Base-by-base conservation (phyloP, 2,888 invertebrate species). In the Limnephilus rhombicus region DNA sequence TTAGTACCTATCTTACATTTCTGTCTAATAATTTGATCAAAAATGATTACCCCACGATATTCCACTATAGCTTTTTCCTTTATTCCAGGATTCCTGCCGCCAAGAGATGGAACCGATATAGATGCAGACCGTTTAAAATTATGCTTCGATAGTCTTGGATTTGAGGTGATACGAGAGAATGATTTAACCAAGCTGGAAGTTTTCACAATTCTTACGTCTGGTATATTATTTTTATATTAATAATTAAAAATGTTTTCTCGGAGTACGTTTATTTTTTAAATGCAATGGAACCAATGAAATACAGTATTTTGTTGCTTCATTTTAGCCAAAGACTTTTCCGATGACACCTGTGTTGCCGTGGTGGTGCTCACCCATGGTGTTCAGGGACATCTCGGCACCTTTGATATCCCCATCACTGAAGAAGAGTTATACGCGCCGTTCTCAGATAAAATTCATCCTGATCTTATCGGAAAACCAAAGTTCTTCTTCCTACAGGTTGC, bases 401-500 rank as follows among this genome's bases (percentile, higher is more conserved):
- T 0, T 18, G 87, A 88, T 29, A 24, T 53, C 0, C 31, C 87
- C 1, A 31, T 88, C 29, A 31, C 7, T 31, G 87, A 88, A 31
- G 34, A 31, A 53, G 87, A 88, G 13, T 34, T 88, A 24, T 88
- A 13, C 31, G 3, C 11, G 0, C 15, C 13, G 31, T 34, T 88
- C 31, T 88, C 87, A 15, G 13, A 18, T 13, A 68, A 29, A n/a
- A 15, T 1, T 1, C 86, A 29, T 2, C n/a, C 86, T 41, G 86
- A 49, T 34, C 81, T 89, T 37, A 81, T n/a, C 37, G 81, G 89
- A 80, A 89, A 81, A 37, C 37, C 89, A 37, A 89, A 89, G 18
- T 11, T 81, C 24, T 81, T 89, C 80, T 88, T 88, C 53, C 34
- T 88, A 18, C 87, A 88, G 87, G 87, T 88, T 88, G n/a, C n/a